Evolutionary conservation across 92 coral and sea anemone species (phyloP), one percentile per base, ranked within the genome.

Genomic region (Parazoanthus swiftii): DNA sequence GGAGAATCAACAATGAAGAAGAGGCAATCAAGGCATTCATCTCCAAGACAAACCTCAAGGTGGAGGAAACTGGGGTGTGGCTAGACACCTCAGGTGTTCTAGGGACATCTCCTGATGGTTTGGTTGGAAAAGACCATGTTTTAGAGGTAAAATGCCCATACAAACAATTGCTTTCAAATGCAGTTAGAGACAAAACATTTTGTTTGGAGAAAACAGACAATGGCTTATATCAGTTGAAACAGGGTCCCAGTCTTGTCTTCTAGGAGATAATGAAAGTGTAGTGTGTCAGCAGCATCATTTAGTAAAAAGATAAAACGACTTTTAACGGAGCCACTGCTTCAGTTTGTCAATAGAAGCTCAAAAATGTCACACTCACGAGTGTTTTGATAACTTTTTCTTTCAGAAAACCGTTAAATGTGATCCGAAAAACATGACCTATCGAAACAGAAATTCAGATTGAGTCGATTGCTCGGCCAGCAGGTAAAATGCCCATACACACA

Each of bases 81-180:
- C 74, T 90, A 15, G 66, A 85, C 15, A 33, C 42, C 39, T 66
- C 81, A 21, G 89, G 89, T 36, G 79, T 86, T 16, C 89, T 86
- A 18, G 92, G 92, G 79, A 89, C 89, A 48, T 90, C 92, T 23
- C 92, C 86, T 36, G 92, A 89, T 77, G 86, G 92, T 46, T 82
- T 89, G 0, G 89, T 89, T 11, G 89, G 89, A 4, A 13, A 26
- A 39, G 75, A 90, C n/a, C 85, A 67, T 14, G 89, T 90, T 33
- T 23, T 89, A 39, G 91, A 85, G 50, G 77, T 78, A 16, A 89
- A 83, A 26, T 89, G 91, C 89, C 91, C 84, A 35, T 80, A 35
- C 71, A 86, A 90, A 26, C 82, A 51, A 14, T 51, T 13, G 7
- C 58, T 51, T 51, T 6, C 5, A 51, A 14, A 51, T 51, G 58